phyloP scores from a whole-genome alignment of 2,113 vertebrate genomes.

The Caranx melampygus region DNA sequence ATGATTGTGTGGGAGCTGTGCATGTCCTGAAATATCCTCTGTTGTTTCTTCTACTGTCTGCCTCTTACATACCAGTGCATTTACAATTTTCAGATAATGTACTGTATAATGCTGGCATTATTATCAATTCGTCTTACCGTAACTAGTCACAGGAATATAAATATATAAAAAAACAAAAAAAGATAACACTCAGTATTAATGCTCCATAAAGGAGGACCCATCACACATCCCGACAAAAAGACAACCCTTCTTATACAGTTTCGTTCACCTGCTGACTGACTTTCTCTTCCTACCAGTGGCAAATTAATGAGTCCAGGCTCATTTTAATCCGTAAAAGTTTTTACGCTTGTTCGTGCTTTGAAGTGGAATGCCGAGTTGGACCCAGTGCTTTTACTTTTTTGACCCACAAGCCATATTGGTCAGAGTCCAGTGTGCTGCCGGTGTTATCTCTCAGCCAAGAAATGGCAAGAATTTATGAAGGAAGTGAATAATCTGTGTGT shows the following conservation, averaged over 20 bases:
- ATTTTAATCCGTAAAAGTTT: neutral
- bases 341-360: neutral
- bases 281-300: neutral
- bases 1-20: neutral
- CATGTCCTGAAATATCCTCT: constrained; percentile 12
- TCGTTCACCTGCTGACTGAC: neutral
- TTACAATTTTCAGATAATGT: neutral
- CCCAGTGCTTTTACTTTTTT: too few relatives aligned
- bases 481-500: too few relatives aligned
- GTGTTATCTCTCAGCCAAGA: too few relatives aligned
- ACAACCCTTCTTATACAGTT: neutral
- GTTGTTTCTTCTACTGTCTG: constrained; percentile 8
- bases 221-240: neutral
- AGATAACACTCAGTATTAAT: too few relatives aligned
- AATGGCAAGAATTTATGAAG: too few relatives aligned
- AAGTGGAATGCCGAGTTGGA: neutral
- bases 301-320: neutral
- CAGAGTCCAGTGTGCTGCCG: too few relatives aligned
- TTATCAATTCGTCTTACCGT: neutral
- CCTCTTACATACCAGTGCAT: neutral
- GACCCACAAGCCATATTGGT: too few relatives aligned
- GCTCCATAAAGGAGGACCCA: neutral
- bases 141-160: neutral
- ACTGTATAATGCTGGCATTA: neutral
- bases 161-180: neutral